Evolutionary conservation across 30 jellyfish, hydroid and myxozoan genomes (phyloP).

Genomic region (Cassiopea andromeda): DNA sequence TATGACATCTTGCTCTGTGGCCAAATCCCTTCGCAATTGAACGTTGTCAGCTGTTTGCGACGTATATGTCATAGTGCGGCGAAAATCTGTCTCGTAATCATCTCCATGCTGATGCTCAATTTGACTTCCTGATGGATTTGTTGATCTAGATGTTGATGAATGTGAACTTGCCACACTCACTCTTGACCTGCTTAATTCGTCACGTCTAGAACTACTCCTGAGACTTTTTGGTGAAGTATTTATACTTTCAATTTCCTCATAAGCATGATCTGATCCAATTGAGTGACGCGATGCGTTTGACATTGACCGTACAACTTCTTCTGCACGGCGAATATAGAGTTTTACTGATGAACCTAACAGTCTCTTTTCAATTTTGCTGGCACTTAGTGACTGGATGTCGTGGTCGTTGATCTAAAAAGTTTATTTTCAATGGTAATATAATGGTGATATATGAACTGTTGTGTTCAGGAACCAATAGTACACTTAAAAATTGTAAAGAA

Average conservation of each 20-base stretch:
- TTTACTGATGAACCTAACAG: conserved; percentile 6
- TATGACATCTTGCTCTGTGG: conserved; percentile 9
- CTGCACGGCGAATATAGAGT: conserved; percentile 10
- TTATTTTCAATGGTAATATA: not conserved
- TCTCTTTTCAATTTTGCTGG: conserved; percentile 13
- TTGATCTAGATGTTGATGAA: conserved; percentile 2
- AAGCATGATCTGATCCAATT: not conserved
- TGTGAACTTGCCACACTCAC: conserved; percentile 6
- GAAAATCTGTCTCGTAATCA: not conserved
- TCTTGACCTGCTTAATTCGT: not conserved
- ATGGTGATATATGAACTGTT: too few species aligned
- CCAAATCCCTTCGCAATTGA: not conserved
- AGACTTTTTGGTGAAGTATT: not conserved
- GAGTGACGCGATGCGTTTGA: conserved; percentile 9
- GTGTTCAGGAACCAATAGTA: too few species aligned
- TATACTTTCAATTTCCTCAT: not conserved
- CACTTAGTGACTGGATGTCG: not conserved
- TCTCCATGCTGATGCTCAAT: not conserved
- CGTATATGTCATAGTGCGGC: not conserved
- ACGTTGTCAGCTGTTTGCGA: not conserved
- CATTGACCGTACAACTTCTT: not conserved
- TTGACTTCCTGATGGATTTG: not conserved
- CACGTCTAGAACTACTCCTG: not conserved
- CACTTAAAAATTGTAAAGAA: too few species aligned
- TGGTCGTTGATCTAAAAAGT: conserved; percentile 16